phyloP scores from a whole-genome alignment of 1,140 invertebrate species.

The Drosophila fuyamai region DNA sequence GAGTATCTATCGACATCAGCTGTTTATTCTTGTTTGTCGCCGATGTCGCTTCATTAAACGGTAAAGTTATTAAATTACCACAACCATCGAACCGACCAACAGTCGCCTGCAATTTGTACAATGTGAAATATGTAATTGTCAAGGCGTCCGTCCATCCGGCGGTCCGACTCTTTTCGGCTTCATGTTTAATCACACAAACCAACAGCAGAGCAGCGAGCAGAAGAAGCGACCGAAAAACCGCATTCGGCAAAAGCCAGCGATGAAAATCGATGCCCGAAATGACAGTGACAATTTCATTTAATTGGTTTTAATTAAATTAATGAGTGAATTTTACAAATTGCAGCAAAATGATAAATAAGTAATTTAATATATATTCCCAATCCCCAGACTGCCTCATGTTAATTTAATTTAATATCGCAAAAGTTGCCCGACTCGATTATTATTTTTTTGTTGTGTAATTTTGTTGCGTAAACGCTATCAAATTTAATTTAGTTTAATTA shows the following conservation, averaged over 20 bases:
- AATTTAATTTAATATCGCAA: conserved; percentile 78
- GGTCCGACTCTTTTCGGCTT: conserved; percentile 40
- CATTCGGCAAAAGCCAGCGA: conserved; percentile 61
- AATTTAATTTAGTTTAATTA: conserved; percentile 79
- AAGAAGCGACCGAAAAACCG: conserved; percentile 61
- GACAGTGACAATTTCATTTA: conserved; percentile 83
- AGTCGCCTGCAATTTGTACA: conserved; percentile 78
- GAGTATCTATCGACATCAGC: conserved; percentile 56
- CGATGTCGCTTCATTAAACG: conserved; percentile 77
- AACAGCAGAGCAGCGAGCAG: conserved; percentile 3
- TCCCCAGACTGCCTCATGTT: conserved; percentile 40
- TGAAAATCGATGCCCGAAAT: conserved; percentile 82
- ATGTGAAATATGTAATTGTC: conserved; percentile 81
- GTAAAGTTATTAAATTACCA: conserved; percentile 82
- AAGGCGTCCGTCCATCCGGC: conserved; percentile 53
- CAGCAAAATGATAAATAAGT: conserved; percentile 83
- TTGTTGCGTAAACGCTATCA: conserved; percentile 66
- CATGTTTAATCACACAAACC: conserved; percentile 60
- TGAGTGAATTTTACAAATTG: conserved; percentile 83
- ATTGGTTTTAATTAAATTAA: conserved; percentile 84
- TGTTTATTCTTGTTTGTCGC: conserved; percentile 56
- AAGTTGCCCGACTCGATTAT: conserved; percentile 38
- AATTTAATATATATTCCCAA: conserved; percentile 72
- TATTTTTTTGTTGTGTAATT: conserved; percentile 51
- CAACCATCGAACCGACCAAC: conserved; percentile 56